These are phyloP conservation scores for Pseudois nayaur DNA, from an alignment of 2,113 vertebrate species.

Conservation along the genomic window DNA sequence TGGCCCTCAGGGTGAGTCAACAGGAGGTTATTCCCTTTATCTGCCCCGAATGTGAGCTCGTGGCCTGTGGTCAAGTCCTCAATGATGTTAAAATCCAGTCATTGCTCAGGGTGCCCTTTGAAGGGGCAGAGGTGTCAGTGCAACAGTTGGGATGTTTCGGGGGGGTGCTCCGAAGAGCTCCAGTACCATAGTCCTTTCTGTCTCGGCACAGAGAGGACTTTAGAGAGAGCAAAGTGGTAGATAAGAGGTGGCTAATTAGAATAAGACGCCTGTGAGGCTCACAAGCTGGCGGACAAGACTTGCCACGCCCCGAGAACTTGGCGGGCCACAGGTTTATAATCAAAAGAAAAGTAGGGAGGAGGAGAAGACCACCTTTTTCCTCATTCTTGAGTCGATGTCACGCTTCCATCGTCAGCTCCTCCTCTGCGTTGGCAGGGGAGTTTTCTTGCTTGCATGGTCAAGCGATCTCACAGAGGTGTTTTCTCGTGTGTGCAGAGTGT, in stretches of 20 bases:
- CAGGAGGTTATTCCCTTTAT: neutral
- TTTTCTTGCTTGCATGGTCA: neutral
- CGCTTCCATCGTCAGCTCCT: neutral
- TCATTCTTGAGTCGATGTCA: neutral
- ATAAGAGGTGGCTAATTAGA: neutral
- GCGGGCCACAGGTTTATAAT: neutral
- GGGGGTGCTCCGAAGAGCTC: neutral
- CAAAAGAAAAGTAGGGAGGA: neutral
- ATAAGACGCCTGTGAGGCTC: neutral
- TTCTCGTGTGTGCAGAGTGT: neutral
- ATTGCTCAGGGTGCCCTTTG: neutral
- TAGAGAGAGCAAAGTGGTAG: neutral
- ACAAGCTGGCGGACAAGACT: neutral
- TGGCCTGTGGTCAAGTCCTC: neutral
- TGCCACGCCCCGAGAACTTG: neutral
- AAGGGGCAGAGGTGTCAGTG: neutral
- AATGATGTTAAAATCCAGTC: neutral
- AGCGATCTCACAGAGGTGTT: neutral
- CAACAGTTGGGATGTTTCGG: fast-evolving
- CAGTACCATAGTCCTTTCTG: neutral
- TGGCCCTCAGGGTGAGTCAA: neutral
- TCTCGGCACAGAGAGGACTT: neutral
- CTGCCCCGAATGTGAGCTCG: neutral
- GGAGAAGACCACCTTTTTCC: neutral
- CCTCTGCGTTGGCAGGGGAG: neutral